phyloP scores from a whole-genome alignment of 2,113 vertebrate genomes.

The Erinaceus europaeus region DNA sequence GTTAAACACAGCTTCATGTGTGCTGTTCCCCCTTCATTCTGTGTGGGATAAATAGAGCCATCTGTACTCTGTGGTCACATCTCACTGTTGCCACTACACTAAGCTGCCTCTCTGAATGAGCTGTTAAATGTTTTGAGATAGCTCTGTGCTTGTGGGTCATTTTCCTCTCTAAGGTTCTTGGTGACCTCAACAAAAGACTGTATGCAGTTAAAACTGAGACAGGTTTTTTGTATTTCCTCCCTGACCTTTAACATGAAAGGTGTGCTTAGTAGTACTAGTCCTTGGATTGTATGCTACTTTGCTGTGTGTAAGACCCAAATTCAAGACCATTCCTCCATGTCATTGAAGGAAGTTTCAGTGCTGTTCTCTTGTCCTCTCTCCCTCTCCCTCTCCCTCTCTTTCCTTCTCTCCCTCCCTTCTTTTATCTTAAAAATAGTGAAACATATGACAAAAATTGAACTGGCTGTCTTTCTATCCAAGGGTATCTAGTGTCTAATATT shows the following conservation, averaged over 20 bases:
- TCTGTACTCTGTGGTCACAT: neutral
- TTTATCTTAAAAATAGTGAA: too few species aligned
- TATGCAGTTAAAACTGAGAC: neutral
- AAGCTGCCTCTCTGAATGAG: neutral
- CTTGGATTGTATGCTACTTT: too few species aligned
- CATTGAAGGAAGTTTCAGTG: too few species aligned
- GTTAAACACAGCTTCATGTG: too few species aligned
- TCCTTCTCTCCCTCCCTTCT: too few species aligned
- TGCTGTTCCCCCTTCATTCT: too few species aligned
- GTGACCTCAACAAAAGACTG: neutral
- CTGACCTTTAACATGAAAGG: neutral
- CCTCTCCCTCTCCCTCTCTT: too few species aligned
- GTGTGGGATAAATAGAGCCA: neutral
- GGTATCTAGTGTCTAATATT: neutral
- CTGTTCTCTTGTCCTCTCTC: too few species aligned
- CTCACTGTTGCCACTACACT: neutral
- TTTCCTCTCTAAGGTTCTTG: slow-evolving; percentile 27
- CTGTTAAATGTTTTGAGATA: slow-evolving; percentile 33
- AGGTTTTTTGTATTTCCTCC: slow-evolving; percentile 25
- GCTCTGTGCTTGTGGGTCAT: neutral
- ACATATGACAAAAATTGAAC: too few species aligned
- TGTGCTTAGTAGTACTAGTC: too few species aligned
- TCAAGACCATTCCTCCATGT: too few species aligned
- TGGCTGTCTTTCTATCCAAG: neutral
- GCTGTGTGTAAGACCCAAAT: too few species aligned